Conservation (phyloP, 2,797 vertebrate species). For the Acestrorhynchus altus region DNA sequence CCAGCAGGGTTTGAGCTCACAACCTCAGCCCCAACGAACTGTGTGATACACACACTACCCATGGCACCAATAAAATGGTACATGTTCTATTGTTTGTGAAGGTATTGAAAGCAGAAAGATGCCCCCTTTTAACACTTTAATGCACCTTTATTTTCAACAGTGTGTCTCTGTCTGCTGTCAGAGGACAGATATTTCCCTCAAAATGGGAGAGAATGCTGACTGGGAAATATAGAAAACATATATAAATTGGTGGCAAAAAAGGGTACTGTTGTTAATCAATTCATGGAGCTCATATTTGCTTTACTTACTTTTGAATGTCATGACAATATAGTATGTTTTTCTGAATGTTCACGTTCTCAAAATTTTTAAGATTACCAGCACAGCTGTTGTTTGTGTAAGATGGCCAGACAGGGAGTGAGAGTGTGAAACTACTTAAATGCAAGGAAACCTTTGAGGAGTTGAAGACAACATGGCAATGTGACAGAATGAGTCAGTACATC, state of each 20-base stretch:
- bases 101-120: no score
- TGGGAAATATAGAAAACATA: not conserved
- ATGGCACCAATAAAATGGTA: no score
- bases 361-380: slow-evolving; percentile 33
- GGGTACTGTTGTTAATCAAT: not conserved
- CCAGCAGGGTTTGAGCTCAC: no score
- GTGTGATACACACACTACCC: no score
- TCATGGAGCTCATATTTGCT: not conserved
- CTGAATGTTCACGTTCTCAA: slow-evolving; percentile 4
- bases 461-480: slow-evolving; percentile 18
- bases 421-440: not conserved
- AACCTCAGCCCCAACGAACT: no score
- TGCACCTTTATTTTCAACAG: no score
- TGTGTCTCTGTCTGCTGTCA: not conserved
- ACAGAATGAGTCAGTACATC: slow-evolving; percentile 15
- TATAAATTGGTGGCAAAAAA: not conserved
- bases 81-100: no score
- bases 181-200: not conserved
- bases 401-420: not conserved
- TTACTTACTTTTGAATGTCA: not conserved
- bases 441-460: slow-evolving; percentile 13
- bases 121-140: no score
- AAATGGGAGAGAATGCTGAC: not conserved
- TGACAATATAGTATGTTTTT: slow-evolving; percentile 3
- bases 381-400: slow-evolving; percentile 4